These are phyloP conservation scores for Megaceryle maxima DNA, from an alignment of 2,113 vertebrate genomes.

Conservation along the genomic window DNA sequence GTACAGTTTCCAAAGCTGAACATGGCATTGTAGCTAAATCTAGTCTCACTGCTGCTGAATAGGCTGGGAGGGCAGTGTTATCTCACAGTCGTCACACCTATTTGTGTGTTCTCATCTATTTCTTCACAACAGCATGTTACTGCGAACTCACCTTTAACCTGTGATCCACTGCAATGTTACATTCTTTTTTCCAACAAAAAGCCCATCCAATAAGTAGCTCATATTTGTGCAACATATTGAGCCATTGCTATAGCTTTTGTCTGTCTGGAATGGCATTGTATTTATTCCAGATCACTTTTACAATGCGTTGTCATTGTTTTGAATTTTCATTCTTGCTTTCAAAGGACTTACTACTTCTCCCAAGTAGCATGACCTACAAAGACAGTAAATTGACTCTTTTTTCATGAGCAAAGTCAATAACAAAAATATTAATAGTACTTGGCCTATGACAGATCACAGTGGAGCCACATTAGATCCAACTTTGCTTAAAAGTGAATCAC, in stretches of 20 bases:
- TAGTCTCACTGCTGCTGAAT: not conserved
- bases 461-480: not conserved
- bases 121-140: not conserved
- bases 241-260: not conserved
- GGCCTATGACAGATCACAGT: not conserved
- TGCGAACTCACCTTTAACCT: not conserved
- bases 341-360: not conserved
- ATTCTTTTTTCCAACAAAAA: not conserved
- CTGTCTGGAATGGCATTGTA: not conserved
- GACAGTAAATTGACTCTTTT: not conserved
- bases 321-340: not conserved
- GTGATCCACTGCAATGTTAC: not conserved
- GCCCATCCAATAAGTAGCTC: not conserved
- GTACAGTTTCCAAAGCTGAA: not conserved
- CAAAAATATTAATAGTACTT: not conserved
- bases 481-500: conserved; percentile 10
- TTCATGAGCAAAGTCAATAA: not conserved
- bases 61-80: not conserved
- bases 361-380: not conserved
- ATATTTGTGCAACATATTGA: not conserved
- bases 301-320: rapidly evolving
- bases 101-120: not conserved
- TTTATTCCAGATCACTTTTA: not conserved
- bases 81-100: not conserved
- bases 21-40: not conserved